Conservation (phyloP, 2,797 vertebrate species). For the Caiman crocodilus region DNA sequence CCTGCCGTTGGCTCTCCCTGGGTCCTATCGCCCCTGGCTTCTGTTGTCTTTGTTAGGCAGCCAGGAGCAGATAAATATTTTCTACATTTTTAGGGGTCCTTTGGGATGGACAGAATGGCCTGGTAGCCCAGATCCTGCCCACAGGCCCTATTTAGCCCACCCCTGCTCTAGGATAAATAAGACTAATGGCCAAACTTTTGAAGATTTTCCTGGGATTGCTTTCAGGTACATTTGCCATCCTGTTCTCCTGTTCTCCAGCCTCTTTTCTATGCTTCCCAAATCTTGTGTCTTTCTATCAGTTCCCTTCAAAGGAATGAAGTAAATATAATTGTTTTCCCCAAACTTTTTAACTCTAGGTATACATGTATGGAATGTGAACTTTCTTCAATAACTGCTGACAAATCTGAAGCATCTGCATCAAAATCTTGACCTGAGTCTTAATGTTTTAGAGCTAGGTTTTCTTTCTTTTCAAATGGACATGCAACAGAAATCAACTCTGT, state of each 20-base stretch:
- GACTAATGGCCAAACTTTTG: not conserved
- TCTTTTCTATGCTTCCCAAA: not conserved
- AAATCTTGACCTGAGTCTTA: not conserved
- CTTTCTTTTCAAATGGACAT: not conserved
- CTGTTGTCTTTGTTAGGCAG: no score
- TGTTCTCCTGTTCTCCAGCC: not conserved
- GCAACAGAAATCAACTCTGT: not conserved
- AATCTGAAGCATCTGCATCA: not conserved
- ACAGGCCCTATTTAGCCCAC: no score
- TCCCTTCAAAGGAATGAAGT: not conserved
- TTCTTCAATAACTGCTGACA: not conserved
- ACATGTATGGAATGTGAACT: not conserved
- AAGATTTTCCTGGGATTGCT: not conserved
- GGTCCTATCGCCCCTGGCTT: no score
- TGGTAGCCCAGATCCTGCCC: no score
- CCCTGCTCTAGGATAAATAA: not conserved
- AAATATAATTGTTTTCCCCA: not conserved
- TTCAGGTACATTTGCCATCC: not conserved
- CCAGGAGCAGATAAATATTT: no score
- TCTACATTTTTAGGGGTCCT: no score
- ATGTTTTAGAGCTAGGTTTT: no score
- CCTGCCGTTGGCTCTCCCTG: no score
- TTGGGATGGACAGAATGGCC: no score
- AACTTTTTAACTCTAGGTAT: not conserved
- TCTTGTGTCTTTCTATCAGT: not conserved